Base-by-base conservation (phyloP, 2,888 invertebrate genomes). In the Iselma pallidipennis region DNA sequence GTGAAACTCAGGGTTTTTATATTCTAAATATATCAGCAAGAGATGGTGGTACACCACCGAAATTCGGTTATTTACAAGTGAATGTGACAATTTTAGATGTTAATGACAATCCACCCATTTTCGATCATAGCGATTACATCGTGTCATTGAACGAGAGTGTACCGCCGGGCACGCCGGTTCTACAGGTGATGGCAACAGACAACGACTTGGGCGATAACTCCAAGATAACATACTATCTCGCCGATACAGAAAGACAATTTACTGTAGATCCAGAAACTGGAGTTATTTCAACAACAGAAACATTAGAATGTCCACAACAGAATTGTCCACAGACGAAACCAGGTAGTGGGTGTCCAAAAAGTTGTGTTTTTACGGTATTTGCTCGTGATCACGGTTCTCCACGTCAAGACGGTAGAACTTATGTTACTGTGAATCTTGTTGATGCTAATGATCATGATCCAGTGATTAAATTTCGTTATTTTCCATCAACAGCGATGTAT, bases 391-490 rank as follows among this genome's bases (percentile, higher is more conserved):
- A 95, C 77, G 97, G 97, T 2, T 89, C 91, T 28, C 96, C 96
- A 0, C 84, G 94, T 51, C 95, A 96, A 80, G 94, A 95, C 80
- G 96, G 95, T 1, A 86, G 96, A 59, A 94, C 96, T 3, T 96
- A 95, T 81, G 95, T 96, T 26, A 96, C 95, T 50, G 94, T 96
- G 2, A 95, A 95, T 82, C 85, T 96, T 51, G 86, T 95, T 64
- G 95, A 96, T 78, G 94, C 95, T 29, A 96, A 96, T 80, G 95
- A 96, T 83, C 95, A 97, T 80, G 95, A 95, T 81, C 96, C 96
- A 4, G 88, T 92, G 51, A 95, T 96, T 71, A 90, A 92, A 68
- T 93, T 96, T 82, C 89, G 91, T 55, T 95, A 94, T 80, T 92
- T 96, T 80, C 89, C 91, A 16, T 84, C 90, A 2, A 93, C 91